A percentile compares a stretch with the other conserved stretches of the same genome.
Evolutionary conservation across 2,797 vertebrate genomes (phyloP).

Genomic region (Cheirogaleus major): DNA sequence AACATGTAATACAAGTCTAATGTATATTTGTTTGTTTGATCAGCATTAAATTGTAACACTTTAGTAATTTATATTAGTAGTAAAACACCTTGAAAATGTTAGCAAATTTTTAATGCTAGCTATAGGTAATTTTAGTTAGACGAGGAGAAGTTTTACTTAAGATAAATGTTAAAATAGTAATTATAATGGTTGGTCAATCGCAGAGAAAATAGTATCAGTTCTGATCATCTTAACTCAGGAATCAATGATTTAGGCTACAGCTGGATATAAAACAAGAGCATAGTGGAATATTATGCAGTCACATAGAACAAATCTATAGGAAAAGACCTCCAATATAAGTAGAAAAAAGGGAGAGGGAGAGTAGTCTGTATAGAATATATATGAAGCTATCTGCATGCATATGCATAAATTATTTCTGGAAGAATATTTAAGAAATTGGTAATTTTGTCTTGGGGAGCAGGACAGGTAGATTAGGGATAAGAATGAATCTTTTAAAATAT

Average conservation of each 20-base stretch:
- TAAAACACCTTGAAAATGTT: neutral
- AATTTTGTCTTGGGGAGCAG: neutral
- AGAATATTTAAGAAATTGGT: neutral
- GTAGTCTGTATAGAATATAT: neutral
- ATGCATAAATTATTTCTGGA: conserved; percentile 20
- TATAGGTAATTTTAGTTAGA: neutral
- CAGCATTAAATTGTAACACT: neutral
- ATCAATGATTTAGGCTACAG: neutral
- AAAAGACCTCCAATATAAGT: neutral
- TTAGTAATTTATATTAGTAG: neutral
- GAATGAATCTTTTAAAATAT: neutral
- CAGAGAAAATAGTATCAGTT: neutral
- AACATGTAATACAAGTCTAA: neutral
- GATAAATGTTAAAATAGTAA: conserved; percentile 1
- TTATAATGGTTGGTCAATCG: neutral
- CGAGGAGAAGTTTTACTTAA: neutral
- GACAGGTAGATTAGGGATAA: neutral
- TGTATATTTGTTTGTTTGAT: neutral
- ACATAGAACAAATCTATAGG: neutral
- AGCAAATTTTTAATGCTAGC: neutral
- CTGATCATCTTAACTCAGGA: neutral
- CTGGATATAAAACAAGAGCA: neutral
- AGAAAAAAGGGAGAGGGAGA: neutral
- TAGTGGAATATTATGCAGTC: neutral
- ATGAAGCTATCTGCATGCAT: neutral